These are phyloP conservation scores for Pediacus dermestoides DNA, from an alignment of 2,888 invertebrate species.

Conservation along the genomic window DNA sequence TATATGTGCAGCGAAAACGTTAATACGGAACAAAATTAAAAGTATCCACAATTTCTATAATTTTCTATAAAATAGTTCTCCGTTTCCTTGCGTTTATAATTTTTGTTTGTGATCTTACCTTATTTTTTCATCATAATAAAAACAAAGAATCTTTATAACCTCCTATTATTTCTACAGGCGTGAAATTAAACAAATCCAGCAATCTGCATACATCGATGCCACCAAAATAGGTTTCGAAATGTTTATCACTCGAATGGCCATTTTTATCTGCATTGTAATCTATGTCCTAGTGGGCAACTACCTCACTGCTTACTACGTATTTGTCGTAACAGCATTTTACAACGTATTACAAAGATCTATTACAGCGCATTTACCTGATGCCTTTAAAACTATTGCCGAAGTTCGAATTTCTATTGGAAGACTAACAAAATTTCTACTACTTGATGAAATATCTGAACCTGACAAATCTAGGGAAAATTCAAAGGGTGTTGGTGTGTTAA, in stretches of 20 bases:
- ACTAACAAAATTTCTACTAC: no score
- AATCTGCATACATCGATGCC: conserved; percentile 62
- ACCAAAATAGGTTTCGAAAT: conserved; percentile 63
- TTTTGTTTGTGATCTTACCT: no score
- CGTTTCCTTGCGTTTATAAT: conserved; percentile 75
- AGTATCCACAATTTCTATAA: no score
- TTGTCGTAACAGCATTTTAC: conserved; percentile 71
- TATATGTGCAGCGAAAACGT: no score
- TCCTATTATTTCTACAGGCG: conserved; percentile 52
- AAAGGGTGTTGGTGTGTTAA: conserved; percentile 49
- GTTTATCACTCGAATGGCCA: conserved; percentile 77
- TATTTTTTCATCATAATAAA: conserved; percentile 18
- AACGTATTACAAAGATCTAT: conserved; percentile 65
- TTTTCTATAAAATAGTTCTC: no score
- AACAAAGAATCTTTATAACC: conserved; percentile 14
- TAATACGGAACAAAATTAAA: no score
- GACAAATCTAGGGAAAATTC: conserved; percentile 48
- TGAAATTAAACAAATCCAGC: conserved; percentile 63
- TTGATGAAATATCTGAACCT: no score
- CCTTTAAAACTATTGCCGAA: conserved; percentile 69
- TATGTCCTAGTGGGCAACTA: conserved; percentile 63
- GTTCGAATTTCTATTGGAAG: no score
- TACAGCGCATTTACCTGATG: conserved; percentile 62
- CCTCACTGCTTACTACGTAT: conserved; percentile 62
- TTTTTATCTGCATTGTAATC: conserved; percentile 73